Percentiles rank a stretch among this genome's conserved stretches.
Conservation (phyloP, 2,888 invertebrate genomes). For the Ectemnius cavifrons region DNA sequence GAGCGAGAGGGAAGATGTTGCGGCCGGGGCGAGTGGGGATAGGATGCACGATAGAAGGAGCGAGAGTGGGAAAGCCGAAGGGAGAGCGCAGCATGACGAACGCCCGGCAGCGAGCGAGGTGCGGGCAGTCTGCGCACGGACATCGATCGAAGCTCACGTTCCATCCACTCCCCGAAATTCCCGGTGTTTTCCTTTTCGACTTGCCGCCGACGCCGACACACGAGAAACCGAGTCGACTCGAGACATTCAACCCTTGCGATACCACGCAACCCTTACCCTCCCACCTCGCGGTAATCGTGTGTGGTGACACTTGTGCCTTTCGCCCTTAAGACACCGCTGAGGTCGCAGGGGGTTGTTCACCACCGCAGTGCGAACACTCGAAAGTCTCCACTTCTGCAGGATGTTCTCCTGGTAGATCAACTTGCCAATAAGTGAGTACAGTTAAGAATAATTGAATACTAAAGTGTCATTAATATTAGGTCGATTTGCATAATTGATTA, state of each 20-base stretch:
- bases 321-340: slow-evolving; percentile 8
- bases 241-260: neutral
- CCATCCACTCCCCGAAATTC: slow-evolving; percentile 54
- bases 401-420: neutral
- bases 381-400: neutral
- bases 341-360: neutral
- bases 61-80: slow-evolving; percentile 45
- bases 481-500: too few species aligned
- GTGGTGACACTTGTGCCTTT: slow-evolving; percentile 59
- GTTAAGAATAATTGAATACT: neutral
- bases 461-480: neutral
- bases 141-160: slow-evolving; percentile 71
- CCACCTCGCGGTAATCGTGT: slow-evolving; percentile 37
- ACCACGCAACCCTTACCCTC: neutral
- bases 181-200: slow-evolving; percentile 55
- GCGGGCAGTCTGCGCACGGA: slow-evolving; percentile 72
- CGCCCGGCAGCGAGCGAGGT: slow-evolving; percentile 59
- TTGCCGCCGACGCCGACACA: slow-evolving; percentile 29
- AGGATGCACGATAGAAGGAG: slow-evolving; percentile 45
- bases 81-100: slow-evolving; percentile 59
- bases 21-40: slow-evolving; percentile 22
- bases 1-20: slow-evolving; percentile 10
- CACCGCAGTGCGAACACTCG: neutral
- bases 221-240: slow-evolving; percentile 4
- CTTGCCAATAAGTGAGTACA: neutral